Base-by-base conservation (phyloP, 2,888 invertebrate species). In the Xanthorhoe designata region DNA sequence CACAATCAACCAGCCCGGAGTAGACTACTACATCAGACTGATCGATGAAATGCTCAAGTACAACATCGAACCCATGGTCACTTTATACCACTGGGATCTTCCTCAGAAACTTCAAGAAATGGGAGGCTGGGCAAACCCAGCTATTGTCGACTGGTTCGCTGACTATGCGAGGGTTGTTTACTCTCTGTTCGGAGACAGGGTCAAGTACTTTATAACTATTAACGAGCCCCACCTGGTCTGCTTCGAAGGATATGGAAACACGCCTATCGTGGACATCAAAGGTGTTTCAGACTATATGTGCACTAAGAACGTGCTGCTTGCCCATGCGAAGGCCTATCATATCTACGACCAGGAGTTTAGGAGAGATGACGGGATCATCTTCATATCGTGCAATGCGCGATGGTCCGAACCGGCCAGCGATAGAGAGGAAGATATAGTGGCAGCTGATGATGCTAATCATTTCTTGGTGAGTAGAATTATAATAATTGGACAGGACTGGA, bases 11-110 rank as follows among this genome's bases (percentile, higher is more conserved):
- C 74, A 74, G 15, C 75, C 76, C 2, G 96, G 95, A 7, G 89
- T 96, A 5, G 83, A 92, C 50, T 96, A 95, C 82, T 96, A 96
- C 81, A 94, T 95, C 71, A 87, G 92, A 66, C 78, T 96, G 0
- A 94, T 96, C 50, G 84, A 95, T 74, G 94, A 94, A 76, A 86
- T 96, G 57, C 70, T 95, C 3, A 91, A 86, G 19, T 94, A 94
- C 71, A 94, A 92, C 38, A 95, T 96, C 57, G 81, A 91, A 69
- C 96, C 96, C 0, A 86, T 94, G 83, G 86, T 95, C 0, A 94
- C 94, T 0, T 78, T 94, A 65, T 91, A 87, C 70, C 94, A 94
- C 68, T 92, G 91, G 87, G 94, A 94, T 75, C 75, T 94, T 59
- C 94, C 94, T 0, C 85, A 90, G 61, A 84, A 83, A 51, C 74